Conservation (phyloP, 2,797 vertebrate species). For the Tympanoctomys barrerae region DNA sequence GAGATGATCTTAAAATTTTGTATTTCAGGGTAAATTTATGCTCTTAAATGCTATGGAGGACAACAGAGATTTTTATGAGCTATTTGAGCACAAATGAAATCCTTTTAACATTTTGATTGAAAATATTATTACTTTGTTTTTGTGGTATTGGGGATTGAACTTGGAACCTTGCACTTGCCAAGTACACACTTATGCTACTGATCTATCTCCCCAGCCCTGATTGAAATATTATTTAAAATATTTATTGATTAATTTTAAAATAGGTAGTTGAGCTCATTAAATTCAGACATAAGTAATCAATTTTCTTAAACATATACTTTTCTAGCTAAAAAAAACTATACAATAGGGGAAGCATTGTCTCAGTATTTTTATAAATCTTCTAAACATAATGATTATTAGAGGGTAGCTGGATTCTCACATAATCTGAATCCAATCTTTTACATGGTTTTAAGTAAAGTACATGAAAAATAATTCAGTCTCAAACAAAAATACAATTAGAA, state of each 20-base stretch:
- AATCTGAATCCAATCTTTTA: background rate
- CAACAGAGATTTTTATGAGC: background rate
- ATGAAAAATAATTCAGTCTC: background rate
- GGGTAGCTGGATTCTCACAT: background rate
- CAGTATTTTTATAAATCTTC: background rate
- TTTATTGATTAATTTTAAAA: background rate
- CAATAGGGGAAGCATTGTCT: background rate
- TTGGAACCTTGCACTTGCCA: no score
- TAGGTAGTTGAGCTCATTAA: background rate
- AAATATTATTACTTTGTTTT: no score
- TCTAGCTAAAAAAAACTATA: background rate
- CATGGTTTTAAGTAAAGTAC: background rate
- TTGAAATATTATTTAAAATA: background rate
- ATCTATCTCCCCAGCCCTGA: no score
- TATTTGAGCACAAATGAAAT: background rate
- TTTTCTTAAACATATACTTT: conserved; percentile 15
- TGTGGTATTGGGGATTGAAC: no score
- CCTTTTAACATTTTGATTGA: background rate
- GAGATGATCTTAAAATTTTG: background rate
- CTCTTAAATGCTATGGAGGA: background rate
- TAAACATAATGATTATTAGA: background rate
- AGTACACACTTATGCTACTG: no score
- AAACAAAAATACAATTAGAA: background rate
- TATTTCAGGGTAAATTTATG: background rate
- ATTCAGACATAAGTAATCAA: background rate